phyloP scores from a whole-genome alignment of 2,888 invertebrate genomes.

The Invenusta paracnida region DNA sequence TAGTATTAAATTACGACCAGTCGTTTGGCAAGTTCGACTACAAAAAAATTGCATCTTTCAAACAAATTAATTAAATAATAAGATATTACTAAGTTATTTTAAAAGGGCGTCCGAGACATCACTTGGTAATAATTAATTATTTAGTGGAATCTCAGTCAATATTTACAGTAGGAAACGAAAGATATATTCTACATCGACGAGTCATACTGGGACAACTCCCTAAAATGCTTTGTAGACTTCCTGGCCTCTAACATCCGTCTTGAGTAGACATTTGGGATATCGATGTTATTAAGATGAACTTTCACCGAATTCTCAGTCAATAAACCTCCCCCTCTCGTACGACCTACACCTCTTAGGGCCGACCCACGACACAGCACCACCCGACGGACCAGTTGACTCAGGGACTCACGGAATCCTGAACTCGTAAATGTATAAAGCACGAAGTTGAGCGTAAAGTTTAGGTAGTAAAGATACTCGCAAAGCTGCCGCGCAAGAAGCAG shows the following conservation, averaged over 20 bases:
- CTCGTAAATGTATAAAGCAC: conserved; percentile 29
- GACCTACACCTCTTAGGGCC: background rate
- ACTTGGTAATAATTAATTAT: no score
- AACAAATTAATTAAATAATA: no score
- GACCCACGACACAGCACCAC: background rate
- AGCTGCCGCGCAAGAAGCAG: background rate
- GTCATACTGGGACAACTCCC: no score
- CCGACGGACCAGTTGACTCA: background rate
- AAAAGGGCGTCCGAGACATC: no score
- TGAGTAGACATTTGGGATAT: background rate
- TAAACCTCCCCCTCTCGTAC: background rate
- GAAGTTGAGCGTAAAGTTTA: conserved; percentile 33
- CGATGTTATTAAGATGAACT: background rate
- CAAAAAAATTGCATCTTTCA: no score
- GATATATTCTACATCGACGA: no score
- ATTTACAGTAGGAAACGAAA: no score
- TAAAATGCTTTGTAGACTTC: no score
- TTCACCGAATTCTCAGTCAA: background rate
- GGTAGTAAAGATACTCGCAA: conserved; percentile 25
- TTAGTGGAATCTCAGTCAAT: no score
- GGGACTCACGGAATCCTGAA: conserved; percentile 17
- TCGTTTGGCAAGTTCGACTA: no score
- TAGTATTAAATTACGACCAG: no score
- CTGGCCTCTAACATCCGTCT: background rate
- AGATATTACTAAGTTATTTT: no score